Evolutionary conservation across 2,888 invertebrate species (phyloP).

Genomic region (Odontomyia ornata): DNA sequence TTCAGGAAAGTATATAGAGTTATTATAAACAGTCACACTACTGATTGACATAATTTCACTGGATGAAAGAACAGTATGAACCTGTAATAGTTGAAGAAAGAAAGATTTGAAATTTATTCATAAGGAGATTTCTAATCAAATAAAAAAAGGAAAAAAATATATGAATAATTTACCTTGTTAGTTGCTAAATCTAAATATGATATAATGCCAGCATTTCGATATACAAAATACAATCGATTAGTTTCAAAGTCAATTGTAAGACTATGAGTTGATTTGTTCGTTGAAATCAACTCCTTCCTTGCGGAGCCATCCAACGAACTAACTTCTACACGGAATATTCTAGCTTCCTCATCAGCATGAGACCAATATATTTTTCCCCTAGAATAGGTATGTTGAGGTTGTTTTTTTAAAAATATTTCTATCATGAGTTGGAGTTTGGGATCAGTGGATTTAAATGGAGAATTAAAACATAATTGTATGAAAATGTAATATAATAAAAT

Average conservation of each 20-base stretch:
- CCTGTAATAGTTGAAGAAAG: conserved; percentile 35
- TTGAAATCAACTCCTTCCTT: conserved; percentile 58
- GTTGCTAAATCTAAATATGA: conserved; percentile 69
- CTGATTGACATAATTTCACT: conserved; percentile 61
- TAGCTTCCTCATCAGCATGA: conserved; percentile 63
- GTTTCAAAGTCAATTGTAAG: conserved; percentile 70
- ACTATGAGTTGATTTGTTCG: conserved; percentile 65
- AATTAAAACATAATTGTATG: too few species aligned
- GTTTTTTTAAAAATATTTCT: not conserved
- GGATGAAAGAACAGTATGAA: conserved; percentile 57
- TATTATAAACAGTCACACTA: conserved; percentile 74
- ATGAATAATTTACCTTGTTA: conserved; percentile 55
- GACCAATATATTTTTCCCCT: conserved; percentile 71
- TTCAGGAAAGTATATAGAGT: conserved; percentile 75
- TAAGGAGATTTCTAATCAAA: not conserved
- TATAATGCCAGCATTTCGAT: conserved; percentile 67
- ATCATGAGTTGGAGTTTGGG: too few species aligned
- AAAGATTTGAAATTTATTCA: not conserved
- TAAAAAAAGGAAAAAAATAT: not conserved
- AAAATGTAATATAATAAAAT: too few species aligned
- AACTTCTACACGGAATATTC: conserved; percentile 66
- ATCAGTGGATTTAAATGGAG: too few species aligned
- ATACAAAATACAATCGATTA: conserved; percentile 78
- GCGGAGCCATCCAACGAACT: conserved; percentile 74
- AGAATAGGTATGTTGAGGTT: conserved; percentile 43